Conservation (phyloP, 2,113 vertebrate species). For the Heterochromis multidens region DNA sequence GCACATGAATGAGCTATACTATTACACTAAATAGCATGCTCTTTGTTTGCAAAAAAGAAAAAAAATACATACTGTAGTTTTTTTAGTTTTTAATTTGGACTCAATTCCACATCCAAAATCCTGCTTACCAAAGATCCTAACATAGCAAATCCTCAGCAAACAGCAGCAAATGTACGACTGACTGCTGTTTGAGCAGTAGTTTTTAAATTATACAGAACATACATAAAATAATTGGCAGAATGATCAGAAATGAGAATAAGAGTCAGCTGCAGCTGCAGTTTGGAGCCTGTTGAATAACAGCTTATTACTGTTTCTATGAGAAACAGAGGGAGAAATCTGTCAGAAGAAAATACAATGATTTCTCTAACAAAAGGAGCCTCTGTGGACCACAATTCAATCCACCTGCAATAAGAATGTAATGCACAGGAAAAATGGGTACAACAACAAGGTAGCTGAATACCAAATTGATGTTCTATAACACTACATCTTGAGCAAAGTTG, state of each 20-base stretch:
- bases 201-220: background rate
- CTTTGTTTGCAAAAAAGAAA: background rate
- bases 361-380: background rate
- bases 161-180: background rate
- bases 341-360: background rate
- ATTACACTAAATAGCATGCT: background rate
- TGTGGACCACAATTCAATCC: background rate
- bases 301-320: background rate
- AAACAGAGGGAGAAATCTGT: background rate
- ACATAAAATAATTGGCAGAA: background rate
- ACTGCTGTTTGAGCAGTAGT: background rate
- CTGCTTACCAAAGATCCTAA: background rate
- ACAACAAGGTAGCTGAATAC: background rate
- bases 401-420: background rate
- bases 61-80: background rate
- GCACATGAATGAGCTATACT: background rate
- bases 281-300: background rate
- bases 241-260: background rate
- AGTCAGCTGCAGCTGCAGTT: background rate
- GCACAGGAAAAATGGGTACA: background rate
- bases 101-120: background rate
- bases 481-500: background rate
- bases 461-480: background rate
- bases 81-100: background rate
- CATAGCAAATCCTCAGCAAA: background rate